These are phyloP conservation scores for Apomyelois bistriatella DNA, from an alignment of 2,888 invertebrate species.

Conservation along the genomic window DNA sequence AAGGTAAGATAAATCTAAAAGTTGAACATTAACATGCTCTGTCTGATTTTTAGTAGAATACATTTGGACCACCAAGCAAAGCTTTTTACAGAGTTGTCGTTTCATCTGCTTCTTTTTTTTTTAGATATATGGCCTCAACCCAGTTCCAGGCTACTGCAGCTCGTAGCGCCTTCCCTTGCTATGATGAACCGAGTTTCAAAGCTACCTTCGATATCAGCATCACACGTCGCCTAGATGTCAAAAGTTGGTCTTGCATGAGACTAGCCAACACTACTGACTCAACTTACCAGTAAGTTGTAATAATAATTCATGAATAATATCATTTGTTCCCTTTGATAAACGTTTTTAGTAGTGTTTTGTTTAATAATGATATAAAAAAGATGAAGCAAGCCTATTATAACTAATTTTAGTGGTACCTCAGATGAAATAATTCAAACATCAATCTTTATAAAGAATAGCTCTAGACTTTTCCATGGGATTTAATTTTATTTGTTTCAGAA, in stretches of 20 bases:
- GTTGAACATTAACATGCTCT: background rate
- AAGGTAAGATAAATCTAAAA: conserved; percentile 8
- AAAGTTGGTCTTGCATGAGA: conserved; percentile 81
- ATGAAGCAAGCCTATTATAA: no score
- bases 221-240: conserved; percentile 71
- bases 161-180: conserved; percentile 87
- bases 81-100: no score
- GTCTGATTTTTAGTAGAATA: background rate
- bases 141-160: conserved; percentile 85
- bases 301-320: no score
- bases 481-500: conserved; percentile 1
- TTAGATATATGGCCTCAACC: conserved; percentile 82
- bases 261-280: conserved; percentile 37
- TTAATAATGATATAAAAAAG: no score
- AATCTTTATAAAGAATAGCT: no score
- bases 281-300: conserved; percentile 34
- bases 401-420: no score
- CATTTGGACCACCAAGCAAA: background rate
- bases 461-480: no score
- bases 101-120: conserved; percentile 17
- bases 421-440: no score
- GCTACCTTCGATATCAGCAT: conserved; percentile 86
- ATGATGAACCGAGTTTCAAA: conserved; percentile 91
- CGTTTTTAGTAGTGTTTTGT: no score
- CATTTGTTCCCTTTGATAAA: no score